phyloP scores from a whole-genome alignment of 2,113 vertebrate species.

The Phasianus colchicus region DNA sequence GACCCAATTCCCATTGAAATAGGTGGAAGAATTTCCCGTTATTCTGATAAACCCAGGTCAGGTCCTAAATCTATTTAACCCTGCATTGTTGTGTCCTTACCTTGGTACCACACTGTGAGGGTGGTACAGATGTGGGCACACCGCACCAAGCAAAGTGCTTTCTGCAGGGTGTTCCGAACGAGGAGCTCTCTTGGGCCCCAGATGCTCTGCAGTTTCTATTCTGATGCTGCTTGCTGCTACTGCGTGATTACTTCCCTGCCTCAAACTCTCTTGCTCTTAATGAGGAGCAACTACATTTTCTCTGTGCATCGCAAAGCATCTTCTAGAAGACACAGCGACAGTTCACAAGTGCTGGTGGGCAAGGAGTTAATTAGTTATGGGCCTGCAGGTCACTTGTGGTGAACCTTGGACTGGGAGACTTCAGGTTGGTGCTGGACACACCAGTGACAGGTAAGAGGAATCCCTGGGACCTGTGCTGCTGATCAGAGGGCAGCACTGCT shows the following conservation, averaged over 20 bases:
- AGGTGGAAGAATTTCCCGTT: neutral
- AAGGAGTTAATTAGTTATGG: neutral
- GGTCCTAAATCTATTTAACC: neutral
- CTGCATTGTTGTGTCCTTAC: neutral
- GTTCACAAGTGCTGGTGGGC: neutral
- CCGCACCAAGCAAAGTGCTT: neutral
- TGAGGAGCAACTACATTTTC: neutral
- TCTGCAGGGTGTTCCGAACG: fast-evolving
- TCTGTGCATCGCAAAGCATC: neutral
- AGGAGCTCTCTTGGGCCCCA: neutral
- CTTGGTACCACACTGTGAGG: fast-evolving
- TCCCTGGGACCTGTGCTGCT: fast-evolving
- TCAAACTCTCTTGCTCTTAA: neutral
- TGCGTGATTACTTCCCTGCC: neutral
- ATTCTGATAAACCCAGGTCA: neutral
- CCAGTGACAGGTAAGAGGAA: neutral
- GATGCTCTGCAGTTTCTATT: neutral
- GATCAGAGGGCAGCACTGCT: neutral
- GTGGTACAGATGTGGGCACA: neutral
- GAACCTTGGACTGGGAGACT: neutral
- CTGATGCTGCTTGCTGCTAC: neutral
- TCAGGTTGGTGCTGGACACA: neutral
- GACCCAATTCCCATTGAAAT: constrained; percentile 23
- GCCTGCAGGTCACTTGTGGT: neutral
- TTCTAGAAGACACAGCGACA: neutral